Conservation (phyloP, 2,797 vertebrate species). For the Platalea minor region DNA sequence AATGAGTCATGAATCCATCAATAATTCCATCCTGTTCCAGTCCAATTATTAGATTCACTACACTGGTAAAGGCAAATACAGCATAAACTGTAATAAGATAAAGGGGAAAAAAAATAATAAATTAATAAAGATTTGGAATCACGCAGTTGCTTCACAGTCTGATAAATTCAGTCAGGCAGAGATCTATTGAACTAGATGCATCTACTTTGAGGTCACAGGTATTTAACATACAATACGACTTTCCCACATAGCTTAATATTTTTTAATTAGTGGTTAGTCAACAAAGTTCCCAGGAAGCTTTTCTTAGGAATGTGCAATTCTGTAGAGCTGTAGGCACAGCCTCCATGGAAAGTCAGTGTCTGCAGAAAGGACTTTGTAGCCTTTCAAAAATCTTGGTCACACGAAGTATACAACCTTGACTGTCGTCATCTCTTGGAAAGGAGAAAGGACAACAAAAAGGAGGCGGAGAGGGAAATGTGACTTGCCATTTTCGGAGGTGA, state of each 20-base stretch:
- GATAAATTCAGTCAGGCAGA: not conserved
- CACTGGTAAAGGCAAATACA: conserved; percentile 88
- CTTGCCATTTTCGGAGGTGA: not conserved
- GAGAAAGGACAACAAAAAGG: not conserved
- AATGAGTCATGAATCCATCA: conserved; percentile 92
- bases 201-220: not conserved
- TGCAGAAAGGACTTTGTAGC: not conserved
- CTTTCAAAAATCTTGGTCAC: not conserved
- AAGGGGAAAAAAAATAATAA: not conserved
- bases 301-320: not conserved
- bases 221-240: not conserved
- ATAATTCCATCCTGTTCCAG: conserved; percentile 94
- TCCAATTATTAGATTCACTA: conserved; percentile 91
- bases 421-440: not conserved
- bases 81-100: conserved; percentile 82
- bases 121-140: not conserved
- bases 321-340: not conserved
- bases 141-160: not conserved
- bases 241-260: not conserved
- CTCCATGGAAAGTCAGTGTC: not conserved
- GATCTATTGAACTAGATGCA: not conserved
- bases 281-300: not conserved
- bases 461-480: not conserved
- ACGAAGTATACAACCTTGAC: not conserved
- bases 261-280: not conserved